A percentile compares a stretch with the other conserved stretches of the same genome.
Evolutionary conservation across 2,888 invertebrate species (phyloP).

Genomic region (Tenthredo scrophulariae): DNA sequence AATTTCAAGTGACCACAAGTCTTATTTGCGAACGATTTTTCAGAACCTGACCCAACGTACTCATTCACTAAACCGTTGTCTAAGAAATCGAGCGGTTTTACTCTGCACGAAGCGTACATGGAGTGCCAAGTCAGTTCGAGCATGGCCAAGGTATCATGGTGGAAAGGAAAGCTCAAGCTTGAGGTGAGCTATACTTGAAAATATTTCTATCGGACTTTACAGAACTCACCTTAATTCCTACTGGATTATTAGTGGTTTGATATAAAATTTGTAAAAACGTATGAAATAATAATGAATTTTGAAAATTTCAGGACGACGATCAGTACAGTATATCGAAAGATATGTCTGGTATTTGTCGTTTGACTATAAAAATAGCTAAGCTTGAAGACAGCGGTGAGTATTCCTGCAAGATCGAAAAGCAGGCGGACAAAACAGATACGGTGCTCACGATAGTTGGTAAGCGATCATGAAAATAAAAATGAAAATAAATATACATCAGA

Average conservation of each 20-base stretch:
- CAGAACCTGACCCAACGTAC: constrained; percentile 96
- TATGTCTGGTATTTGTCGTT: constrained; percentile 92
- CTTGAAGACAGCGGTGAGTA: constrained; percentile 94
- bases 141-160: constrained; percentile 97
- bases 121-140: constrained; percentile 97
- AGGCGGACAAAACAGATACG: constrained; percentile 92
- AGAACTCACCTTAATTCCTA: neutral
- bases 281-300: neutral
- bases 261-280: constrained; percentile 14
- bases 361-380: constrained; percentile 90
- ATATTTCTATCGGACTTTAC: neutral
- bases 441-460: constrained; percentile 89
- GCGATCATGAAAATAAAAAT: constrained; percentile 64
- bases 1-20: neutral
- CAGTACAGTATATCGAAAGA: constrained; percentile 95
- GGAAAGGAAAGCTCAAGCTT: constrained; percentile 88
- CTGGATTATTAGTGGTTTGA: neutral
- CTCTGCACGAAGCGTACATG: constrained; percentile 92
- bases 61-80: constrained; percentile 94
- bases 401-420: constrained; percentile 92
- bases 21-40: constrained; percentile 58
- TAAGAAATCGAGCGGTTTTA: constrained; percentile 93
- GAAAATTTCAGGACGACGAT: constrained; percentile 85
- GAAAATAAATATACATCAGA: neutral
- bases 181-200: constrained; percentile 74